A percentile compares a stretch with the other conserved stretches of the same genome.
These are phyloP conservation scores for Acanthurus leucopareius DNA, from an alignment of 2,797 vertebrate species.

Conservation along the genomic window DNA sequence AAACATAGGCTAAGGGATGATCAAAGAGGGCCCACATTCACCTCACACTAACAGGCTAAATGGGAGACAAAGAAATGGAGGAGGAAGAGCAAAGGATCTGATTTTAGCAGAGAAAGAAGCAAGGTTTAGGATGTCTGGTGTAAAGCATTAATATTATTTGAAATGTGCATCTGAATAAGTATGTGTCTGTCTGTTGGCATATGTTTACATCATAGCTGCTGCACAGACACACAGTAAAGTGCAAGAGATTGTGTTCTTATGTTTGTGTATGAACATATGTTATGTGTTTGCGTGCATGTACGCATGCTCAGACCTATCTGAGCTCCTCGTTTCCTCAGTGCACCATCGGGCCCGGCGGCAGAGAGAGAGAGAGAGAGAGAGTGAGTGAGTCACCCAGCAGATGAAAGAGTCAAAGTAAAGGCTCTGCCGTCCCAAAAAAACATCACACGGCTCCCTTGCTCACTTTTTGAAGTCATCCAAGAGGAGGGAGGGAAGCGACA, in stretches of 20 bases:
- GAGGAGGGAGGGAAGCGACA: slow-evolving; percentile 81
- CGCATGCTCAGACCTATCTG: slow-evolving; percentile 61
- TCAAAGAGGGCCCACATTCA: slow-evolving; percentile 93
- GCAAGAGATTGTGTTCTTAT: slow-evolving; percentile 28
- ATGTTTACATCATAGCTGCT: slow-evolving; percentile 50
- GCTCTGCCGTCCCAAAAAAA: slow-evolving; percentile 80
- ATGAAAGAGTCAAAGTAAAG: slow-evolving; percentile 85
- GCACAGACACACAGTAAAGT: slow-evolving; percentile 39
- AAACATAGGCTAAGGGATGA: slow-evolving; percentile 92
- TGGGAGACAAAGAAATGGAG: slow-evolving; percentile 81
- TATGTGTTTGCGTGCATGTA: slow-evolving; percentile 54
- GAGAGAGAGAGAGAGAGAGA: slow-evolving; percentile 47
- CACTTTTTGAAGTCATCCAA: slow-evolving; percentile 83
- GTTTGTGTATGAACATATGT: slow-evolving; percentile 39
- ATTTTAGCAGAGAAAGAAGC: slow-evolving; percentile 77
- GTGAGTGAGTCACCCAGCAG: slow-evolving; percentile 78
- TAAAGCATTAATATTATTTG: slow-evolving; percentile 35
- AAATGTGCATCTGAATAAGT: slow-evolving; percentile 31
- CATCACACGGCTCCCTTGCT: slow-evolving; percentile 81
- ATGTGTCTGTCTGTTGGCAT: slow-evolving; percentile 32
- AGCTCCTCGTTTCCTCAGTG: slow-evolving; percentile 68
- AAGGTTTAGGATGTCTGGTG: slow-evolving; percentile 54
- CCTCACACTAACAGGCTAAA: slow-evolving; percentile 88
- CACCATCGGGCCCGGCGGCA: slow-evolving; percentile 73
- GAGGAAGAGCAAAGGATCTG: slow-evolving; percentile 89